A percentile compares a stretch with the other conserved stretches of the same genome.
phyloP scores from a whole-genome alignment of 2,888 invertebrate genomes.

The Carabus problematicus region DNA sequence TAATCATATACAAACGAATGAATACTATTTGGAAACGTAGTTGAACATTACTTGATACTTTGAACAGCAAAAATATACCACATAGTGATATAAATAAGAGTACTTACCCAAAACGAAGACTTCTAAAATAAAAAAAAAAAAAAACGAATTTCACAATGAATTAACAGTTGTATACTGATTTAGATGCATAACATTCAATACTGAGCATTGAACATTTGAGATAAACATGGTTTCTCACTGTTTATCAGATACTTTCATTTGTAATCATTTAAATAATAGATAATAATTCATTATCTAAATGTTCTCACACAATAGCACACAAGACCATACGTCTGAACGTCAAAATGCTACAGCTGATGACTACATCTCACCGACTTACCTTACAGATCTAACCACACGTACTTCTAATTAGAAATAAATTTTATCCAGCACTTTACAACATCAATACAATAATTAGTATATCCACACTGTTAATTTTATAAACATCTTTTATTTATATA shows the following conservation, averaged over 20 bases:
- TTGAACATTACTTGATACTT: no score
- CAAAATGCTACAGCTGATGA: not conserved
- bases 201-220: not conserved
- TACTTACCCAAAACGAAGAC: no score
- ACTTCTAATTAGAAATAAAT: not conserved
- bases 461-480: no score
- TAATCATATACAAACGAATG: no score
- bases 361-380: not conserved
- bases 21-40: no score
- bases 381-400: not conserved
- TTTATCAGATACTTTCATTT: conserved; percentile 6
- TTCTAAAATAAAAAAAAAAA: no score
- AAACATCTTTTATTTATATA: no score
- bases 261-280: not conserved
- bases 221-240: conserved; percentile 2
- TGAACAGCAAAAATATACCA: not conserved
- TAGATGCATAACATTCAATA: not conserved
- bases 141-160: no score
- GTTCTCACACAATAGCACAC: not conserved
- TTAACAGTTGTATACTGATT: conserved; percentile 6
- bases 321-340: not conserved
- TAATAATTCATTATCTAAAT: not conserved
- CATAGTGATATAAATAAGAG: not conserved
- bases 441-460: no score
- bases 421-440: no score